Base-by-base conservation (phyloP, 2,888 invertebrate species). In the Linyphia triangularis region DNA sequence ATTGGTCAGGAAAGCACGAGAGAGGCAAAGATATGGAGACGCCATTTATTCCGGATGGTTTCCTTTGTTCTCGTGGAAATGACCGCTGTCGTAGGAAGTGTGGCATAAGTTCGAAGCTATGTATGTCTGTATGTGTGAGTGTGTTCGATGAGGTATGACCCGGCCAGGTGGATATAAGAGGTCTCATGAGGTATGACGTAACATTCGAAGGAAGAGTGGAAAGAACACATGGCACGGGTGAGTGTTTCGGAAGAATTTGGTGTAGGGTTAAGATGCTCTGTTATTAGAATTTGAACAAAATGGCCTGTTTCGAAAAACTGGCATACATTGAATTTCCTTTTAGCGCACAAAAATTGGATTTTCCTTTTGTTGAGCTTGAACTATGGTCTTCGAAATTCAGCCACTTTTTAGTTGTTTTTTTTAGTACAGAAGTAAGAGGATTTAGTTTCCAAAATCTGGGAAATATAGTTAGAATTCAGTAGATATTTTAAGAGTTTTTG, bases 101-200 rank as follows among this genome's bases (percentile, higher is more conserved):
- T n/a, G 51, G n/a, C 40, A 69, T 72, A 79, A 86, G 79, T 77
- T 19, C 16, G 67, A 24, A 30, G 10, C 26, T 57, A 26, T 30
- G n/a, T 57, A 40, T 70, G 43, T 13, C 28, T 1, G 24, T 22
- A 51, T 85, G 24, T 26, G 30, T 33, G 16, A 28, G 30, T 63
- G 69, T 79, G 79, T 67, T 79, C 86, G 79, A 73, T 86, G 57
- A 67, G 65, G 86, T 86, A 33, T 86, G 86, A 86, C 79, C n/a
- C 51, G 40, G 30, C n/a, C 26, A 19, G 72, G 65, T 61, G 65
- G 65, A 86, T 86, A 86, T 79, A 86, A 86, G 79, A 61, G 61
- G 37, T 73, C 43, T 43, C 70, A 30, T 16, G 24, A 43, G 59
- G 9, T 28, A 28, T 78, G 85, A 85, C 86, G 79, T 79, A 79